These are phyloP conservation scores for Menidia menidia DNA, from an alignment of 2,797 vertebrate species.

Conservation along the genomic window DNA sequence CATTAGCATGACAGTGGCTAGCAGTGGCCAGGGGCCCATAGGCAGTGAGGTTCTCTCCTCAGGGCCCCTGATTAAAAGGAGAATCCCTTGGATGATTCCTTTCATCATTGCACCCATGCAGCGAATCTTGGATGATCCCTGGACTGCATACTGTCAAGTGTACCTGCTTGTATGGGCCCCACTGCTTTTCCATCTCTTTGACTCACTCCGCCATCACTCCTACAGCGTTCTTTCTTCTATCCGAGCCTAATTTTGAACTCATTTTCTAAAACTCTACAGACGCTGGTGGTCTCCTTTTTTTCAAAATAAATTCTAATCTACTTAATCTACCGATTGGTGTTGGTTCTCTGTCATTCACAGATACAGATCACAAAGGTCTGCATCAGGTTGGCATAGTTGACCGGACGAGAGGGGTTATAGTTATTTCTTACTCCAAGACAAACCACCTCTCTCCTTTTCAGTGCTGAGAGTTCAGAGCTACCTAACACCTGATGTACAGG, in stretches of 20 bases:
- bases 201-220: slow-evolving; percentile 56
- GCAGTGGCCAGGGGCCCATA: slow-evolving; percentile 70
- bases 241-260: slow-evolving; percentile 73
- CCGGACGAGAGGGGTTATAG: slow-evolving; percentile 57
- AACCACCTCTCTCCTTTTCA: slow-evolving; percentile 58
- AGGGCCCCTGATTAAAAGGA: slow-evolving; percentile 84
- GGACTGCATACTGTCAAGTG: slow-evolving; percentile 78
- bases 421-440: slow-evolving; percentile 62
- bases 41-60: slow-evolving; percentile 76
- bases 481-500: slow-evolving; percentile 70
- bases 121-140: slow-evolving; percentile 75
- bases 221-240: slow-evolving; percentile 67
- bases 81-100: slow-evolving; percentile 78
- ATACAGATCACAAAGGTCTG: slow-evolving; percentile 65
- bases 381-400: slow-evolving; percentile 63
- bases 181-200: slow-evolving; percentile 67
- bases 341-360: slow-evolving; percentile 40
- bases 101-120: slow-evolving; percentile 77
- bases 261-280: slow-evolving; percentile 64
- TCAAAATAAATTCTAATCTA: slow-evolving; percentile 45
- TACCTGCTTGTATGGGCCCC: slow-evolving; percentile 77
- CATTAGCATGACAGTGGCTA: slow-evolving; percentile 86
- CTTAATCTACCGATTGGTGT: slow-evolving; percentile 57
- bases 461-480: slow-evolving; percentile 61
- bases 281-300: slow-evolving; percentile 37